Evolutionary conservation across 2,797 vertebrate species (phyloP).

Genomic region (Sparidentex hasta): DNA sequence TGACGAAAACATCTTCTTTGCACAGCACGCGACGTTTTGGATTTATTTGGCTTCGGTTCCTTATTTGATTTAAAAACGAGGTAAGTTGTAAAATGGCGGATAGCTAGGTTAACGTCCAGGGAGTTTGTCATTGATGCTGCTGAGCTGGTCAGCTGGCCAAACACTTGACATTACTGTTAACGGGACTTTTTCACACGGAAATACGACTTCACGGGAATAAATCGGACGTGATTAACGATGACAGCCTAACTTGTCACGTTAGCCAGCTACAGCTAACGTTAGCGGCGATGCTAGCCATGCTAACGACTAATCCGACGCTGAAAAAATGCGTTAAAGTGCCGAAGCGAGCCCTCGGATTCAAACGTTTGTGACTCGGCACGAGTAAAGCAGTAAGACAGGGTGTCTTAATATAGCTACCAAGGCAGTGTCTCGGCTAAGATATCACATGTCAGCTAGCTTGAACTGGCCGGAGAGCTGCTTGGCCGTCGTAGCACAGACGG

Average conservation of each 20-base stretch:
- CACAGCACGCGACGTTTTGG: constrained; percentile 57
- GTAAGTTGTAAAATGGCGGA: constrained; percentile 96
- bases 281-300: constrained; percentile 31
- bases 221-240: not conserved
- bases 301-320: constrained; percentile 26
- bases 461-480: constrained; percentile 39
- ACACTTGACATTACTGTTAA: not conserved
- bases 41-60: constrained; percentile 62
- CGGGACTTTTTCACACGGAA: not conserved
- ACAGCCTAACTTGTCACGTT: not conserved
- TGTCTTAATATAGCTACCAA: not conserved
- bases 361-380: not conserved
- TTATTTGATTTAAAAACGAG: constrained; percentile 83
- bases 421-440: not conserved
- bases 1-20: constrained; percentile 28
- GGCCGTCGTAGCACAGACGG: constrained; percentile 43
- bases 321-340: not conserved
- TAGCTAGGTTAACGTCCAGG: constrained; percentile 82
- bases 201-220: not conserved
- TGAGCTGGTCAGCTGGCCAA: not conserved
- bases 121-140: constrained; percentile 85
- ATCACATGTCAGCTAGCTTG: not conserved
- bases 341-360: not conserved
- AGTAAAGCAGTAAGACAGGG: not conserved
- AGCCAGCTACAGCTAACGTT: constrained; percentile 40